Evolutionary conservation across 2,888 invertebrate genomes (phyloP), one percentile per base, ranked within the genome.

Genomic region (Euzetes globulus): DNA sequence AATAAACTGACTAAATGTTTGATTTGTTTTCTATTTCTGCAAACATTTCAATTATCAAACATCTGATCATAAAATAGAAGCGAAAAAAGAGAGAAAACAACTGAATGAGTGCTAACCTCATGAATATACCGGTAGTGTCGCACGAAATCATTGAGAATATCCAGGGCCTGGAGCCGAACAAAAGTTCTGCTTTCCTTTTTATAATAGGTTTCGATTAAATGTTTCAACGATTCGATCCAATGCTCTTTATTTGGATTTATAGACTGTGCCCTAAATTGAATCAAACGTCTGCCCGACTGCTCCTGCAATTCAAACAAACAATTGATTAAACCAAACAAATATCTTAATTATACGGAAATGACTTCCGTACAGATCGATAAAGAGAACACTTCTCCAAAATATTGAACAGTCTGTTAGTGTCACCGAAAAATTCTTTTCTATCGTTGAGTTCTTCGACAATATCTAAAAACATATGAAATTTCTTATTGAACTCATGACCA

Each of bases 371-470:
- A 71, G 72, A 76, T 74, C 77, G 72, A 17, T 55, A 37, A 19
- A 47, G 29, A 41, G 77, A 68, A 50, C 75, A 77, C 19, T 72
- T 76, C 15, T 78, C 77, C 19, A 78, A 50, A 63, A 78, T 74
- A 19, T 71, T 52, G 33, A 71, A 77, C n/a, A 78, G 74, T n/a
- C 58, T 27, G n/a, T 77, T 72, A 22, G 71, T 19, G 9, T 75
- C 74, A 29, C 72, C 74, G 7, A 22, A 65, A 50, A 72, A 76
- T 19, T 58, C n/a, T 9, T 45, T 37, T 2, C 65, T 68, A 22
- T 76, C 71, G 52, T 75, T 72, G 15, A 77, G 71, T 19, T 76
- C 72, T 75, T 77, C 78, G 29, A 75, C 60, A 37, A 58, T 33
- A 19, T 74, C 71, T 11, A 78, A 71, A 22, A 77, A 50, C 15